Evolutionary conservation across 2,113 vertebrate species (phyloP), one percentile per base, ranked within the genome.

Genomic region (Corvus cornix): DNA sequence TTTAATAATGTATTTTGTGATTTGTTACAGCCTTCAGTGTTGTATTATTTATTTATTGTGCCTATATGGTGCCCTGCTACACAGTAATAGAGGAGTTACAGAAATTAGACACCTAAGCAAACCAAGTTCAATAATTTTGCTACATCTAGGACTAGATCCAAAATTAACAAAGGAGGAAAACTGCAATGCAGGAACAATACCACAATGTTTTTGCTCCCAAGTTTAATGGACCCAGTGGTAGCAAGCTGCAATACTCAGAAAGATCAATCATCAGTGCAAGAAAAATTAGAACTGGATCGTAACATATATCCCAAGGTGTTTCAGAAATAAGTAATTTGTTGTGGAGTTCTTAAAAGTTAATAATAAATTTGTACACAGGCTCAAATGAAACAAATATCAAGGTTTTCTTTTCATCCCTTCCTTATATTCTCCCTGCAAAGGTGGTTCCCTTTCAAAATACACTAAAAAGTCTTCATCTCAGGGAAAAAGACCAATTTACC

Each of bases 1-100:
- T 98, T 98, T 98, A 98, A 97, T 97, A 97, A 98, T 97, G 91
- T 95, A 96, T 97, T 98, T 97, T 97, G 93, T 98, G 97, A 97
- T 98, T 98, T 98, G 95, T 97, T 98, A 95, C 83, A 92, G 84
- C 90, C 94, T 20, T 96, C 63, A 53, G 93, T 96, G 93, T 96
- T 96, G 94, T 97, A 97, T 98, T 97, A 97, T 97, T 98, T 98
- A 97, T 98, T 98, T 98, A 97, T 97, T 87, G 76, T 72, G 72
- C 96, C 96, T 98, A 90, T 96, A 97, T 96, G 95, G 96, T 97
- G 89, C 85, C 60, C 88, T 96, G 95, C 87, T 91, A 96, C 82
- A 83, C 90, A 90, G 85, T 97, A 98, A 98, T 94, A 97, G 93
- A 97, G 62, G 66, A 97, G 92, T 82, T 87, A 58, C 26, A 95